phyloP scores from a whole-genome alignment of 2,113 vertebrate genomes.

The Malurus melanocephalus region DNA sequence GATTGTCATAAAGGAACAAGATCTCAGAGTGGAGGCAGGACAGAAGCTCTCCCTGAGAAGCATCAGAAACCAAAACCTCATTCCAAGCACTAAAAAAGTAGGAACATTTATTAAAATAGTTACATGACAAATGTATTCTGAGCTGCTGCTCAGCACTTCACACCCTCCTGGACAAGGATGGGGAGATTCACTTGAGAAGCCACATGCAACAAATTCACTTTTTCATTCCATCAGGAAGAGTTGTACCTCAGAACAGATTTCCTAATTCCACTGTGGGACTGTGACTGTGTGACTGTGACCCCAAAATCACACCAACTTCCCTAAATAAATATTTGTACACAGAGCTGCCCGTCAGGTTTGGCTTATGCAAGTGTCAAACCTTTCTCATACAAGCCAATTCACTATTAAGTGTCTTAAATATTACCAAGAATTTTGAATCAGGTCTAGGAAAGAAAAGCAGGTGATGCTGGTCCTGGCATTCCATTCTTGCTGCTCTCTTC shows the following conservation, averaged over 20 bases:
- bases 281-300: not conserved
- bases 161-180: fast-evolving
- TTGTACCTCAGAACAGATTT: not conserved
- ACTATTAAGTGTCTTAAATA: not conserved
- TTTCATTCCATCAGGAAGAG: not conserved
- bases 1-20: not conserved
- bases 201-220: not conserved
- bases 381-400: not conserved
- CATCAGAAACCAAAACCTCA: not conserved
- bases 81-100: not conserved
- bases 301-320: not conserved
- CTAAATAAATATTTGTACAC: constrained; percentile 3
- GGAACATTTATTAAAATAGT: constrained; percentile 24
- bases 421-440: not conserved
- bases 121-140: not conserved
- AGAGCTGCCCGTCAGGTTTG: not conserved
- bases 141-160: not conserved
- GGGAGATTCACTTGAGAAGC: not conserved
- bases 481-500: not conserved
- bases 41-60: not conserved
- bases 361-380: not conserved
- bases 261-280: not conserved
- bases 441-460: not conserved
- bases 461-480: not conserved
- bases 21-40: not conserved